phyloP scores from a whole-genome alignment of 2,797 vertebrate species.

The Sebastes hubbsi region DNA sequence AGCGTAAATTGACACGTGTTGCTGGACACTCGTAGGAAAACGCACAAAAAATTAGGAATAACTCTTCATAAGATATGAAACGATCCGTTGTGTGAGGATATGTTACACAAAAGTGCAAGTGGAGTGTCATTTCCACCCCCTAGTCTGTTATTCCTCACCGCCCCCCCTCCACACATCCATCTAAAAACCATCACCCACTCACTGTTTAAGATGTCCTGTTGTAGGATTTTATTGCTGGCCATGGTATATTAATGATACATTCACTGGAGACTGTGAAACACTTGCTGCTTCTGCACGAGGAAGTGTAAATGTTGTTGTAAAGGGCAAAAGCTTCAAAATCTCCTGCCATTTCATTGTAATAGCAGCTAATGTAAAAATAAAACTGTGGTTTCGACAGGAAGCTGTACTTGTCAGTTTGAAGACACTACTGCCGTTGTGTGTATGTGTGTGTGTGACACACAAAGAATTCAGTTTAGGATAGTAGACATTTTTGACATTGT shows the following conservation, averaged over 20 bases:
- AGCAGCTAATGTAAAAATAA: neutral
- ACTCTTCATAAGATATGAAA: too few relatives aligned
- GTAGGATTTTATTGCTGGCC: neutral
- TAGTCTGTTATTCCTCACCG: too few relatives aligned
- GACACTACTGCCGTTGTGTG: neutral
- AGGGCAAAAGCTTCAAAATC: neutral
- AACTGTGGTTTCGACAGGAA: constrained; percentile 2
- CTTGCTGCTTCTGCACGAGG: neutral
- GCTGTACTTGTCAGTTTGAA: neutral
- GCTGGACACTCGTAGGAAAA: too few relatives aligned
- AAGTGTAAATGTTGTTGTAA: neutral
- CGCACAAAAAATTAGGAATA: too few relatives aligned
- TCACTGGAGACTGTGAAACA: neutral
- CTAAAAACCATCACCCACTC: neutral
- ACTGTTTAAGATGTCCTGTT: neutral
- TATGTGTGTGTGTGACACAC: neutral
- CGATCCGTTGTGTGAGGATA: too few relatives aligned
- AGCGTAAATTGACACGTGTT: too few relatives aligned
- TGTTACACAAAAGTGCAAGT: too few relatives aligned
- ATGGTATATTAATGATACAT: neutral
- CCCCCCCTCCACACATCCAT: too few relatives aligned
- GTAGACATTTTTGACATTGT: neutral
- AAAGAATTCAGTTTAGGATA: neutral
- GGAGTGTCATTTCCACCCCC: too few relatives aligned
- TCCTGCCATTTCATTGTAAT: neutral